Evolutionary conservation across 2,797 vertebrate genomes (phyloP).

Genomic region (Artibeus lituratus): DNA sequence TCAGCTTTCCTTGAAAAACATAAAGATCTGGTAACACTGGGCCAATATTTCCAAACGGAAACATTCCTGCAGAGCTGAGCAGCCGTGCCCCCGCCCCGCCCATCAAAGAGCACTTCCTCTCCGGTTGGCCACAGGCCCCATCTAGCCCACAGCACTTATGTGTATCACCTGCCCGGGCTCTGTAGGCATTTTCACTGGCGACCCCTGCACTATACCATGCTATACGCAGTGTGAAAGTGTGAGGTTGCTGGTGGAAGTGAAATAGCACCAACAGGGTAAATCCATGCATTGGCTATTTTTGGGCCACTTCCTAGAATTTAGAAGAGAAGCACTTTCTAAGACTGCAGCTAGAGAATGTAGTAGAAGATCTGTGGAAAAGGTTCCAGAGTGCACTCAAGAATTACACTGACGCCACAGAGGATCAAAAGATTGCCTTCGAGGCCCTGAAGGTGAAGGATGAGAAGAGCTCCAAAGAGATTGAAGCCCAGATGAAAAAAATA

Average conservation of each 20-base stretch:
- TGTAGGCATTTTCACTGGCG: neutral
- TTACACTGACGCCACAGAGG: constrained; percentile 80
- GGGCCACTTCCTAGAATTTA: constrained; percentile 79
- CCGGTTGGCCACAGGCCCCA: neutral
- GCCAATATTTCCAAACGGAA: neutral
- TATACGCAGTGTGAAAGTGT: neutral
- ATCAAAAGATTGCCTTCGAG: constrained; percentile 71
- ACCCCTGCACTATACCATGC: neutral
- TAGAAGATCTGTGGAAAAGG: constrained; percentile 82
- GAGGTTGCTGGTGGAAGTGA: neutral
- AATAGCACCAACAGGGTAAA: neutral
- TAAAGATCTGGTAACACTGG: neutral
- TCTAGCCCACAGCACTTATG: neutral
- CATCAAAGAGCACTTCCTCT: neutral
- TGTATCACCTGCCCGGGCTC: neutral
- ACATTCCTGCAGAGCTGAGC: neutral
- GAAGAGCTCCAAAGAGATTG: constrained; percentile 83
- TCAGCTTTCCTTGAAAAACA: constrained; percentile 1
- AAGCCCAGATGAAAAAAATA: constrained; percentile 82
- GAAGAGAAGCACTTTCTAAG: constrained; percentile 85
- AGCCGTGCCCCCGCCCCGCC: neutral
- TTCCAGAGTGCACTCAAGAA: constrained; percentile 78
- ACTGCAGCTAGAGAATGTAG: constrained; percentile 76
- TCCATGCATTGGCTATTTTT: constrained; percentile 18
- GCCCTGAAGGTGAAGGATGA: constrained; percentile 78